Evolutionary conservation across 1,140 invertebrate genomes (phyloP).

Genomic region (Drosophila quadrilineata): DNA sequence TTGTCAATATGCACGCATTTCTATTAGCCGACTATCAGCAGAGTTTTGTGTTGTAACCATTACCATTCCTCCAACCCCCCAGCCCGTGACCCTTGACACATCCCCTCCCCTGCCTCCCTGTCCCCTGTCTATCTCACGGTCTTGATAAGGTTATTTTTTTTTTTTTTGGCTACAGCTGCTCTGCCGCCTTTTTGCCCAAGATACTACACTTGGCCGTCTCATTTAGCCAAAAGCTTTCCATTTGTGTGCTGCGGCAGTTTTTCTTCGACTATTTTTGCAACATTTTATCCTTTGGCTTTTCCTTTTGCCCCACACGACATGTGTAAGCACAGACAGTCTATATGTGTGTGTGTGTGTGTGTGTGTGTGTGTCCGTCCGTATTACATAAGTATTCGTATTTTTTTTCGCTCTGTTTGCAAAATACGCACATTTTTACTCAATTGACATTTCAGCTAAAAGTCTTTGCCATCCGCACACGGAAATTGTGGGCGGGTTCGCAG

Average conservation of each 20-base stretch:
- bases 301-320: neutral
- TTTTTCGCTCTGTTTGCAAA: slow-evolving; percentile 44
- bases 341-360: slow-evolving; percentile 1
- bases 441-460: slow-evolving; percentile 50
- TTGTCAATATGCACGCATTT: slow-evolving; percentile 32
- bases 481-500: slow-evolving; percentile 25
- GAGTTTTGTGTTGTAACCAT: slow-evolving; percentile 14
- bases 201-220: too few relatives aligned
- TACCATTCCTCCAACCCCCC: neutral
- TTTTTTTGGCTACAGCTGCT: too few relatives aligned
- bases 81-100: too few relatives aligned
- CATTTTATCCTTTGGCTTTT: slow-evolving; percentile 12
- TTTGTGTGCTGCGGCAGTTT: slow-evolving; percentile 13
- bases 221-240: slow-evolving; percentile 44
- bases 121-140: too few relatives aligned
- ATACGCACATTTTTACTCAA: slow-evolving; percentile 52
- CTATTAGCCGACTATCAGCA: slow-evolving; percentile 37
- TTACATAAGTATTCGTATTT: slow-evolving; percentile 36
- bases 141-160: too few relatives aligned
- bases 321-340: slow-evolving; percentile 9
- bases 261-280: neutral
- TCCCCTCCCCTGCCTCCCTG: neutral
- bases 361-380: slow-evolving; percentile 6
- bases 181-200: too few relatives aligned
- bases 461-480: slow-evolving; percentile 30